Evolutionary conservation across 1,140 invertebrate species (phyloP).

Genomic region (Papilio aristodemus): DNA sequence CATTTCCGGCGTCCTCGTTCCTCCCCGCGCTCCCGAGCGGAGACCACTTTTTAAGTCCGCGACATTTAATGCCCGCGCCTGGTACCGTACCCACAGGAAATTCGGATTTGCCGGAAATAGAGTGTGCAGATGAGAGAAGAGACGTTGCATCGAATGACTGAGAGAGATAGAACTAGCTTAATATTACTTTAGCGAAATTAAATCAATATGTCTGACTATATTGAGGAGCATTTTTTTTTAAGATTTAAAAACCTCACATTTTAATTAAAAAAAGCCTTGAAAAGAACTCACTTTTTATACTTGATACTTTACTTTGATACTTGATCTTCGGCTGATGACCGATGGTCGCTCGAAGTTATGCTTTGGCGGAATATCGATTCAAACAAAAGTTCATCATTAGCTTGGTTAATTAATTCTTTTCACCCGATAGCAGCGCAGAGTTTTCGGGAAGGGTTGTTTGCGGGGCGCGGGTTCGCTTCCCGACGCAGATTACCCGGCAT

Average conservation of each 20-base stretch:
- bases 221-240: too few species aligned
- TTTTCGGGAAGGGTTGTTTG: slow-evolving; percentile 45
- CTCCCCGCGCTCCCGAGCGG: slow-evolving; percentile 54
- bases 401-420: slow-evolving; percentile 49
- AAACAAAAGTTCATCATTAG: slow-evolving; percentile 34
- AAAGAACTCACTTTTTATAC: too few species aligned
- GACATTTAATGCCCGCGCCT: slow-evolving; percentile 60
- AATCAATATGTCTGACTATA: background rate
- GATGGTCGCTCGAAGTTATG: too few species aligned
- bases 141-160: background rate
- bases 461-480: slow-evolving; percentile 41
- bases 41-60: slow-evolving; percentile 70
- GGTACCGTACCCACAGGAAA: slow-evolving; percentile 59
- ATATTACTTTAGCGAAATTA: slow-evolving; percentile 21
- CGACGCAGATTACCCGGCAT: slow-evolving; percentile 40
- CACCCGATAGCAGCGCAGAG: slow-evolving; percentile 41
- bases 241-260: too few species aligned
- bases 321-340: too few species aligned
- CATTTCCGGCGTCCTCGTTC: slow-evolving; percentile 65
- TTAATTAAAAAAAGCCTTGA: too few species aligned
- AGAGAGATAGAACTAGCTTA: slow-evolving; percentile 26
- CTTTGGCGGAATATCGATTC: background rate
- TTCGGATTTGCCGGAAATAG: slow-evolving; percentile 70
- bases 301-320: too few species aligned
- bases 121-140: slow-evolving; percentile 59